Conservation (phyloP, 92 coral and sea anemone genomes). For the Meandrina meandrites region DNA sequence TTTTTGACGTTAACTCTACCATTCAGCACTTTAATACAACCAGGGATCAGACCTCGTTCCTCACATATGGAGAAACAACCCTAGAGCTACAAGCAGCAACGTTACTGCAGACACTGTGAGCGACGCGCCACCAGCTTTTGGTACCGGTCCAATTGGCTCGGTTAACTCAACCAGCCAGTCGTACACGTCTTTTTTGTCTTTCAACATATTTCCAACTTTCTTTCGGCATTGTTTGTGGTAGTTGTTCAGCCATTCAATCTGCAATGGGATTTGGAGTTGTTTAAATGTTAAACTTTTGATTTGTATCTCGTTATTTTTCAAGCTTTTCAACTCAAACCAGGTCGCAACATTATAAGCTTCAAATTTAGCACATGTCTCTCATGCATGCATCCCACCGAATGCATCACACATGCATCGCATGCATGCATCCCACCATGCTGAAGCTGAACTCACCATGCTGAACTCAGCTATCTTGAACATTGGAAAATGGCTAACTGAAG, state of each 20-base stretch:
- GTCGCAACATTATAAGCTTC: no score
- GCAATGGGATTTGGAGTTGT: not conserved
- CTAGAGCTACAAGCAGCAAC: not conserved
- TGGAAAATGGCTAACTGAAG: no score
- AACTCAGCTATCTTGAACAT: no score
- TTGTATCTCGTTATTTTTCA: not conserved
- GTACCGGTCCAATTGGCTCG: conserved; percentile 41
- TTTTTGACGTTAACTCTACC: not conserved
- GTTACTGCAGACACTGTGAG: conserved; percentile 11
- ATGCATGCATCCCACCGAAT: no score
- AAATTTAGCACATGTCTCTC: no score
- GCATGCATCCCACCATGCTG: no score
- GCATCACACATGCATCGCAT: no score
- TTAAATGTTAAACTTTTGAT: not conserved
- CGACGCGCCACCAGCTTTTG: not conserved
- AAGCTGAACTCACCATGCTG: no score
- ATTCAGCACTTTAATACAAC: no score
- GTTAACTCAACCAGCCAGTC: conserved; percentile 74
- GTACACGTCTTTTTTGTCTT: conserved; percentile 60
- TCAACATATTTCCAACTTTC: conserved; percentile 66
- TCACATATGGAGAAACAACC: conserved; percentile 10
- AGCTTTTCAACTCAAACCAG: no score
- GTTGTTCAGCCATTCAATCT: conserved; percentile 76
- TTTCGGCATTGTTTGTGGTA: conserved; percentile 64
- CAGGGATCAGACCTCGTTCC: not conserved